Percentiles rank a stretch among this genome's conserved stretches.
Conservation (phyloP, 2,888 invertebrate species). For the Plutella xylostella region DNA sequence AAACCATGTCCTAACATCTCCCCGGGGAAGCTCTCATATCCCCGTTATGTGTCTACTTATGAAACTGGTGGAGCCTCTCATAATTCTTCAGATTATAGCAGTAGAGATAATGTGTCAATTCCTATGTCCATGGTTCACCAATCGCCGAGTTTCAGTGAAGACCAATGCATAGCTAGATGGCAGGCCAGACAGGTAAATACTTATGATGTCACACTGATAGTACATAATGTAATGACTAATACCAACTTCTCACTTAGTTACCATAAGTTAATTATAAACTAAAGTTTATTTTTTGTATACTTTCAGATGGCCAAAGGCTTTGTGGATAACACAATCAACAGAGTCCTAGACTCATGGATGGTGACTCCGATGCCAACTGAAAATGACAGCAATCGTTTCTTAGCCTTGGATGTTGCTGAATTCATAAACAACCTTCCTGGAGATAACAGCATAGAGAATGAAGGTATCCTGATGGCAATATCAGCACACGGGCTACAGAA, state of each 20-base stretch:
- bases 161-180: constrained; percentile 66
- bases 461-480: constrained; percentile 81
- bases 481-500: constrained; percentile 76
- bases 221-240: too few relatives aligned
- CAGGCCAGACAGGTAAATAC: constrained; percentile 71
- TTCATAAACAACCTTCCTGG: constrained; percentile 66
- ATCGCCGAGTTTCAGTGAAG: constrained; percentile 35
- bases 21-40: constrained; percentile 34
- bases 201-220: too few relatives aligned
- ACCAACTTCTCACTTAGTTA: too few relatives aligned
- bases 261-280: too few relatives aligned
- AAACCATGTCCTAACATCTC: constrained; percentile 33
- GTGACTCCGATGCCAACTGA: constrained; percentile 52
- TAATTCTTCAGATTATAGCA: constrained; percentile 17
- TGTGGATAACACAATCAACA: constrained; percentile 78
- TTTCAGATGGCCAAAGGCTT: constrained; percentile 72
- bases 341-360: constrained; percentile 73
- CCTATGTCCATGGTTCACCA: constrained; percentile 31
- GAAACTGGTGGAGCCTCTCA: constrained; percentile 18
- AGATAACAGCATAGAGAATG: constrained; percentile 74
- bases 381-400: constrained; percentile 37
- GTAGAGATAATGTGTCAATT: constrained; percentile 19
- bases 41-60: constrained; percentile 39
- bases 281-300: too few relatives aligned
- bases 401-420: constrained; percentile 58